Percentiles rank a stretch among this genome's conserved stretches.
phyloP scores from a whole-genome alignment of 2,888 invertebrate genomes.

The Microdon myrmicae region DNA sequence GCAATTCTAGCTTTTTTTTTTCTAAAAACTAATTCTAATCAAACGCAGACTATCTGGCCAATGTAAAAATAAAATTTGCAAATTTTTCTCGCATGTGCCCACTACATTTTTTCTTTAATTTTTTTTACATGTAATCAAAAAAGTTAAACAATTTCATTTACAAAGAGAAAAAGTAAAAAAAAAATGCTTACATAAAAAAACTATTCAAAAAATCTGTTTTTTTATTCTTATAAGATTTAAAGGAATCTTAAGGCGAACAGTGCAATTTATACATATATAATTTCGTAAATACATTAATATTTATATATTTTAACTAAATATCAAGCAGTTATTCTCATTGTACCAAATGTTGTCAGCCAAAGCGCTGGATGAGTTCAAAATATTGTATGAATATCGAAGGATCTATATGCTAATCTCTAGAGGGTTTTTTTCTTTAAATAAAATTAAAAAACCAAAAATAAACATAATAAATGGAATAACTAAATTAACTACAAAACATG shows the following conservation, averaged over 20 bases:
- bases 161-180: conserved; percentile 22
- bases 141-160: conserved; percentile 22
- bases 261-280: conserved; percentile 20
- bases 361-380: no score
- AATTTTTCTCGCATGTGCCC: conserved; percentile 49
- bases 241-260: conserved; percentile 7
- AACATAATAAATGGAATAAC: not conserved
- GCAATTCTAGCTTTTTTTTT: no score
- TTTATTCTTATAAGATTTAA: no score
- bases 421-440: no score
- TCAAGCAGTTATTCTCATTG: conserved; percentile 27
- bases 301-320: conserved; percentile 19
- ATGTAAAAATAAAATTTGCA: not conserved
- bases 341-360: conserved; percentile 29
- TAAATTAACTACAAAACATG: no score
- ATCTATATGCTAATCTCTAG: no score
- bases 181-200: conserved; percentile 16
- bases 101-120: conserved; percentile 44
- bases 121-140: conserved; percentile 1
- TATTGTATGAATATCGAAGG: no score
- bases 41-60: no score
- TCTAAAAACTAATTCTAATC: no score
- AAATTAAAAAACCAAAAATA: not conserved
- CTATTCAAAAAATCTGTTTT: no score
- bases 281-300: conserved; percentile 16